A percentile compares a stretch with the other conserved stretches of the same genome.
phyloP scores from a whole-genome alignment of 2,797 vertebrate genomes.

The Peromyscus attwateri region DNA sequence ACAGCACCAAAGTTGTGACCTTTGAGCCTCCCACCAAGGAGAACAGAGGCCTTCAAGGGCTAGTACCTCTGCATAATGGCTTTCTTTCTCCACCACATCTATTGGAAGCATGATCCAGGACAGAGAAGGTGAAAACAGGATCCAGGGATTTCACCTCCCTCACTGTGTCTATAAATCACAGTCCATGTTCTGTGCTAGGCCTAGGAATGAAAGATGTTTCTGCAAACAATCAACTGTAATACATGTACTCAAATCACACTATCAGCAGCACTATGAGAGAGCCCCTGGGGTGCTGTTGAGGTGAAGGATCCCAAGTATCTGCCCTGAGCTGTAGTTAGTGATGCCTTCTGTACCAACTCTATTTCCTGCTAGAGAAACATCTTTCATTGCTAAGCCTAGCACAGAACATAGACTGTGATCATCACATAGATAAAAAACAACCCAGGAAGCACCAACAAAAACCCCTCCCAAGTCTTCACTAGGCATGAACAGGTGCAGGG shows the following conservation, averaged over 20 bases:
- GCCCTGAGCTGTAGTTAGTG: neutral
- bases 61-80: no score
- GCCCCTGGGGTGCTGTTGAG: neutral
- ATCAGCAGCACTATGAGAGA: neutral
- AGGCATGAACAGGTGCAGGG: no score
- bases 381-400: neutral
- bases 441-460: neutral
- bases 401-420: neutral
- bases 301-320: neutral
- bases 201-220: no score
- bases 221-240: neutral
- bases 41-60: neutral
- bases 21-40: neutral
- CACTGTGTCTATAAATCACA: no score
- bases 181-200: no score
- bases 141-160: neutral
- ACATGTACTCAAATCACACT: no score
- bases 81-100: no score
- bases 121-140: neutral
- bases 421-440: neutral
- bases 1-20: no score
- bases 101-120: neutral
- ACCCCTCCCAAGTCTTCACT: neutral
- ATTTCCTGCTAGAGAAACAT: rapidly evolving
- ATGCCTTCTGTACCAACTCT: neutral